These are phyloP conservation scores for Drosophila carrolli DNA, from an alignment of 1,140 invertebrate genomes.

Conservation along the genomic window DNA sequence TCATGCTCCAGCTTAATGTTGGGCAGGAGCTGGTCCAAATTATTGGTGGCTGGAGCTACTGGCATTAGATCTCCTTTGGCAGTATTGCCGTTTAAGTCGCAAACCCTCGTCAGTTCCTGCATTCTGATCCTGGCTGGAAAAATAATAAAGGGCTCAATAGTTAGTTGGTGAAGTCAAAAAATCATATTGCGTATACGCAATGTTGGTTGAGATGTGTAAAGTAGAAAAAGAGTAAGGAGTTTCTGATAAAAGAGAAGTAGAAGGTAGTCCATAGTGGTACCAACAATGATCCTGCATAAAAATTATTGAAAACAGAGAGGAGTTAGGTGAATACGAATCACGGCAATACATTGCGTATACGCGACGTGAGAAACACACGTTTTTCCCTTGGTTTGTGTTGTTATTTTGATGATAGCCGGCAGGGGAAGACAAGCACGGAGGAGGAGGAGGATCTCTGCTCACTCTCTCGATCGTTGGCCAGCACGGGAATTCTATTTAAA, in stretches of 20 bases:
- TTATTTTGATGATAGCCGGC: slow-evolving; percentile 41
- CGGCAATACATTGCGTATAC: slow-evolving; percentile 11
- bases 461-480: slow-evolving; percentile 41
- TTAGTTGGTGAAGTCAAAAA: neutral
- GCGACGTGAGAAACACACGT: slow-evolving; percentile 34
- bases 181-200: neutral
- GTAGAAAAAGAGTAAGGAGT: too few relatives aligned
- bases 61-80: slow-evolving; percentile 18
- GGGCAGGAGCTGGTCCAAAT: slow-evolving; percentile 40
- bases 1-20: slow-evolving; percentile 69
- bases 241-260: too few relatives aligned
- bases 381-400: slow-evolving; percentile 29
- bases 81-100: slow-evolving; percentile 28
- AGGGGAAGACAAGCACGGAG: slow-evolving; percentile 1
- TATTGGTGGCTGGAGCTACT: slow-evolving; percentile 13
- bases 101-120: slow-evolving; percentile 40
- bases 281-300: too few relatives aligned
- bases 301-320: neutral
- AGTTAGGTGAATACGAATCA: slow-evolving; percentile 4
- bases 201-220: neutral
- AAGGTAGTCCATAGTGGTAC: too few relatives aligned
- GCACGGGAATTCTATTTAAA: slow-evolving; percentile 72
- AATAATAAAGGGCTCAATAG: neutral
- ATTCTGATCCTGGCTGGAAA: slow-evolving; percentile 33
- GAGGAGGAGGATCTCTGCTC: slow-evolving; percentile 4